Evolutionary conservation across 2,113 vertebrate genomes (phyloP).

Genomic region (Lathamus discolor): DNA sequence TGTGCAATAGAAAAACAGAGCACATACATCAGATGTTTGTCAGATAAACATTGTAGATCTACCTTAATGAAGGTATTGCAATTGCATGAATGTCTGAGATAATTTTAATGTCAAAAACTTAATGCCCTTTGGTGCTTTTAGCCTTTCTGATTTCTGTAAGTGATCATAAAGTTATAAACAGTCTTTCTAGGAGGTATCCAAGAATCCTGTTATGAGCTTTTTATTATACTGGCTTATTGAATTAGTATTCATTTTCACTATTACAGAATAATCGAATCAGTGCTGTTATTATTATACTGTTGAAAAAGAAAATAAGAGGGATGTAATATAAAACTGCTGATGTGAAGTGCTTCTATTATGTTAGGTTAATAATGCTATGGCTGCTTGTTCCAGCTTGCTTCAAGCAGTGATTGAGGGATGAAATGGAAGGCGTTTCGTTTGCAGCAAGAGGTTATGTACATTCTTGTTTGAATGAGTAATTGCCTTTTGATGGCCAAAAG

Average conservation of each 20-base stretch:
- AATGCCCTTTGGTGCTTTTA: constrained; percentile 37
- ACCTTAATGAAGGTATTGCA: not conserved
- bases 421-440: too few species aligned
- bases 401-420: too few species aligned
- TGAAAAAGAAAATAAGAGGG: too few species aligned
- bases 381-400: too few species aligned
- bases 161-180: constrained; percentile 57
- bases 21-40: not conserved
- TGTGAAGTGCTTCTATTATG: constrained; percentile 31
- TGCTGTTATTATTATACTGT: constrained; percentile 35
- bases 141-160: constrained; percentile 56
- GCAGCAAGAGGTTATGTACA: too few species aligned
- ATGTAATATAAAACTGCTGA: constrained; percentile 65
- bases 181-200: constrained; percentile 61
- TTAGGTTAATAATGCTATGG: not conserved
- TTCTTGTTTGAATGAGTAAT: too few species aligned
- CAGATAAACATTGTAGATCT: constrained; percentile 21
- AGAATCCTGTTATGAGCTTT: constrained; percentile 69
- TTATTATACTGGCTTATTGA: constrained; percentile 59
- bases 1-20: not conserved
- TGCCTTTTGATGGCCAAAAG: too few species aligned
- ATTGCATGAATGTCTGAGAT: not conserved
- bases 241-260: constrained; percentile 68
- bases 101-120: constrained; percentile 35
- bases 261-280: constrained; percentile 76